A percentile compares a stretch with the other conserved stretches of the same genome.
These are phyloP conservation scores for Galbula dea DNA, from an alignment of 2,113 vertebrate species.

Conservation along the genomic window DNA sequence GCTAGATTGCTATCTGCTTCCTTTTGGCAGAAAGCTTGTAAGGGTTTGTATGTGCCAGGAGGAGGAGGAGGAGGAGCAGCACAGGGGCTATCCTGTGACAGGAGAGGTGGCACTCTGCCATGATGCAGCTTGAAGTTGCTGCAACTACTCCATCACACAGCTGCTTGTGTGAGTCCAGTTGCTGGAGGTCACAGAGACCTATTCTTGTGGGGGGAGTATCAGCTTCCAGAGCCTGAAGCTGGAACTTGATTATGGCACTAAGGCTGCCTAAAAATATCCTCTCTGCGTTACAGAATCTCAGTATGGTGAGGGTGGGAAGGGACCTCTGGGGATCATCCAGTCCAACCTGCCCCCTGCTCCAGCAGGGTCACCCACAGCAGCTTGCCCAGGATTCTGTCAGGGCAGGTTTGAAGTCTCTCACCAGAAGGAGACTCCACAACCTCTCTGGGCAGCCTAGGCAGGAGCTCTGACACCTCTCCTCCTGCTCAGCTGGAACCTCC, in stretches of 20 bases:
- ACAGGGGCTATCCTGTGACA: not conserved
- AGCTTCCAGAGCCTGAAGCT: not conserved
- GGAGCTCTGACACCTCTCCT: no score
- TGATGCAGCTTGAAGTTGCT: not conserved
- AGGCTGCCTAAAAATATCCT: not conserved
- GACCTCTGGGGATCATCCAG: not conserved
- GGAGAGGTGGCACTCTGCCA: not conserved
- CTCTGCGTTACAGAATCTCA: not conserved
- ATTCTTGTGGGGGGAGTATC: not conserved
- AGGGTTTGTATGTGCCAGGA: not conserved
- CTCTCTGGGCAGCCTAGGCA: no score
- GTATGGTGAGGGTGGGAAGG: not conserved
- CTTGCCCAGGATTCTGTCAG: no score
- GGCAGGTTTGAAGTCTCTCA: no score
- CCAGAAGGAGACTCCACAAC: no score
- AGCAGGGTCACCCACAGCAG: not conserved
- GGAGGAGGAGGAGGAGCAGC: not conserved
- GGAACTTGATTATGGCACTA: not conserved
- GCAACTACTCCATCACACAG: not conserved
- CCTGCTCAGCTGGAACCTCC: no score
- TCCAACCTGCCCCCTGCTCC: not conserved
- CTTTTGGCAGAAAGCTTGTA: accelerated
- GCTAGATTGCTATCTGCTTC: accelerated
- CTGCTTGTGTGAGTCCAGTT: not conserved
- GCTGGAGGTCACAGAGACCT: not conserved